These are phyloP conservation scores for Pachyramphus minor DNA, from an alignment of 2,113 vertebrate species.

Conservation along the genomic window DNA sequence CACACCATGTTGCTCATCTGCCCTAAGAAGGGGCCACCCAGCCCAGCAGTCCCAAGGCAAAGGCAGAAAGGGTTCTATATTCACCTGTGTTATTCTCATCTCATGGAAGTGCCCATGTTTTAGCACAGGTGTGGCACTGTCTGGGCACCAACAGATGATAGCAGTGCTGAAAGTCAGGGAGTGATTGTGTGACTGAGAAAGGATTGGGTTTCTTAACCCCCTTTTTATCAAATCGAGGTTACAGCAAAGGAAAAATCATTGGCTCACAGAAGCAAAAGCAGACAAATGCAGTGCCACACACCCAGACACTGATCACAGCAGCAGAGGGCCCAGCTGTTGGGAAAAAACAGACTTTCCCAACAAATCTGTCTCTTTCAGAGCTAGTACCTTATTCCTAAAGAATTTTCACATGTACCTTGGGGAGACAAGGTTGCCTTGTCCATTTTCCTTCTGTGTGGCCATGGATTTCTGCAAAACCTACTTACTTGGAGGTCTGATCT, in stretches of 20 bases:
- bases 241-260: not conserved
- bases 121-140: not conserved
- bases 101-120: not conserved
- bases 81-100: not conserved
- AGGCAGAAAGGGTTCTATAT: not conserved
- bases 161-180: not conserved
- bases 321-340: not conserved
- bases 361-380: not conserved
- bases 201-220: not conserved
- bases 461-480: not conserved
- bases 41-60: not conserved
- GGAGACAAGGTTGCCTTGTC: not conserved
- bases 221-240: not conserved
- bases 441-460: not conserved
- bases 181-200: not conserved
- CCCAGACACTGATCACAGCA: rapidly evolving
- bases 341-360: not conserved
- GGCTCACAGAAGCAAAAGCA: not conserved
- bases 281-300: not conserved
- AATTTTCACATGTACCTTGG: not conserved
- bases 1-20: not conserved
- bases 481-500: conserved; percentile 35
- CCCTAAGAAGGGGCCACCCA: not conserved
- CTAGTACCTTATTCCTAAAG: not conserved
- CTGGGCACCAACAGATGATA: not conserved